Evolutionary conservation across 2,113 vertebrate species (phyloP).

Genomic region (Carassius gibelio): DNA sequence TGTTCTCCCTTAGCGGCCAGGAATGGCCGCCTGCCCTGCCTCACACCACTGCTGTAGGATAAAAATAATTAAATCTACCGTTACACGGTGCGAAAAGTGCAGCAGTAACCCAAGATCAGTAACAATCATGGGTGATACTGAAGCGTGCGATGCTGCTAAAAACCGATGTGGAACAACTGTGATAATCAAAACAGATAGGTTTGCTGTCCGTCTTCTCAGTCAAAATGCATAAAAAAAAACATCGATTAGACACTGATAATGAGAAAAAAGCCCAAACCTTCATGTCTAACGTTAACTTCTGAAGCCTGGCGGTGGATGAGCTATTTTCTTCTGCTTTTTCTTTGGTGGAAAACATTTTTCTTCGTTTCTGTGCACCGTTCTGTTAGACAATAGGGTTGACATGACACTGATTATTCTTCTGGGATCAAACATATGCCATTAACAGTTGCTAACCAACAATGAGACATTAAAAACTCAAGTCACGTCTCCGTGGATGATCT

Average conservation of each 20-base stretch:
- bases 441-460: conserved; percentile 54
- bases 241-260: conserved; percentile 31
- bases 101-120: conserved; percentile 11
- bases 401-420: conserved; percentile 54
- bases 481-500: conserved; percentile 48
- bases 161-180: neutral
- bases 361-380: conserved; percentile 65
- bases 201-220: neutral
- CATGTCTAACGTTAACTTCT: conserved; percentile 58
- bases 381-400: conserved; percentile 60
- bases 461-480: conserved; percentile 39
- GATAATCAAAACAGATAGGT: neutral
- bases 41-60: conserved; percentile 43
- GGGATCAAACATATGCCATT: conserved; percentile 52
- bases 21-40: conserved; percentile 59
- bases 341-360: conserved; percentile 63
- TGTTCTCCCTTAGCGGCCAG: conserved; percentile 57
- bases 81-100: conserved; percentile 38
- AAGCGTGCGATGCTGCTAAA: neutral
- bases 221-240: conserved; percentile 23
- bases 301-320: conserved; percentile 51
- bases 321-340: conserved; percentile 57
- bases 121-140: conserved; percentile 5
- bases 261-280: conserved; percentile 60
- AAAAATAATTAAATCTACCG: conserved; percentile 1